Evolutionary conservation across 2,113 vertebrate species (phyloP).

Genomic region (Oncorhynchus kisutch): DNA sequence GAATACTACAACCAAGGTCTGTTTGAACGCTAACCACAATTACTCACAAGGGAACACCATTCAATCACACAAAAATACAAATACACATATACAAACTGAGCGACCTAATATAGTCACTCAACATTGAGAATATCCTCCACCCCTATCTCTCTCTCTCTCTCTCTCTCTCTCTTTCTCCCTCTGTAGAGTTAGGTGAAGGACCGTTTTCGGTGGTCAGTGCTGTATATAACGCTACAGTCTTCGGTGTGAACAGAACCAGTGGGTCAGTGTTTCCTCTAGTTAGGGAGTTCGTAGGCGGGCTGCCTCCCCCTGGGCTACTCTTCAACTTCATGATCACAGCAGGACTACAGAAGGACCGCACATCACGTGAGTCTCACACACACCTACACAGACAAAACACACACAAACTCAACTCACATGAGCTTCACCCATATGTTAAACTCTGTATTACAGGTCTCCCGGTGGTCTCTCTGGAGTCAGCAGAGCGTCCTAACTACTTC

Average conservation of each 20-base stretch:
- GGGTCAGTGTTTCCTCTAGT: slow-evolving; percentile 84
- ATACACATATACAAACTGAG: neutral
- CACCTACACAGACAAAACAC: neutral
- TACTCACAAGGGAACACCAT: neutral
- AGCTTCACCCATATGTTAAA: neutral
- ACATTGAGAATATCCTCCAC: no score
- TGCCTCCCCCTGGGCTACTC: slow-evolving; percentile 68
- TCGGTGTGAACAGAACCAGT: slow-evolving; percentile 87
- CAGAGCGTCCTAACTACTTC: slow-evolving; percentile 95
- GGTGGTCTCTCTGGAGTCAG: slow-evolving; percentile 90
- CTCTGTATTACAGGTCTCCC: slow-evolving; percentile 72
- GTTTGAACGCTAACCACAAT: slow-evolving; percentile 31
- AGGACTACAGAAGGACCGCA: slow-evolving; percentile 87
- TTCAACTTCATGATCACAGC: slow-evolving; percentile 96
- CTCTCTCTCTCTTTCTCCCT: neutral
- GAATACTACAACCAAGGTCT: slow-evolving; percentile 97
- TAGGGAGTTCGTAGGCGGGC: slow-evolving; percentile 68
- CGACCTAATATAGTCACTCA: neutral
- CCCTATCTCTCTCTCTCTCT: no score
- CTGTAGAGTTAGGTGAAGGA: slow-evolving; percentile 87
- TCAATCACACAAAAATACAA: neutral
- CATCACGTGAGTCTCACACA: slow-evolving; percentile 80
- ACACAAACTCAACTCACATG: neutral
- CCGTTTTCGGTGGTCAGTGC: slow-evolving; percentile 87
- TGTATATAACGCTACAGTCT: slow-evolving; percentile 81